A percentile compares a stretch with the other conserved stretches of the same genome.
phyloP scores from a whole-genome alignment of 2,113 vertebrate species.

The Oryzias celebensis region DNA sequence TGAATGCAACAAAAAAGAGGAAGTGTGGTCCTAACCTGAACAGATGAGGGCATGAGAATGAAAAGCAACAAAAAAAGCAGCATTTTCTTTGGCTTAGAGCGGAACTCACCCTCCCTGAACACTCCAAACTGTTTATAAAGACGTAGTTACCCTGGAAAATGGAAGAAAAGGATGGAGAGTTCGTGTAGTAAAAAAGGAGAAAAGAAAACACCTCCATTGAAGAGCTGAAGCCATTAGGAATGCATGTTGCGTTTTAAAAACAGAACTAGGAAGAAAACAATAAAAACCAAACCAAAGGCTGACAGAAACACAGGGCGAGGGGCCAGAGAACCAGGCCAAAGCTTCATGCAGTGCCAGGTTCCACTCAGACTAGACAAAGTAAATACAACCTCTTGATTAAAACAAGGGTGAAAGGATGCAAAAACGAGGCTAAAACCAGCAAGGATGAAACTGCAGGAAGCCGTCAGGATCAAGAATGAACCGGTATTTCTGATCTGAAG shows the following conservation, averaged over 20 bases:
- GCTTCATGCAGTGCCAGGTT: slow-evolving; percentile 56
- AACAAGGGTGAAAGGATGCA: slow-evolving; percentile 34
- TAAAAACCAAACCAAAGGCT: slow-evolving; percentile 57
- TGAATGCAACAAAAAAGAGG: no score
- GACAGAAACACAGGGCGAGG: slow-evolving; percentile 21
- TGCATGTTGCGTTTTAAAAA: slow-evolving; percentile 51
- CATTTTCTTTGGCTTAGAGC: background rate
- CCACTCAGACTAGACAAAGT: slow-evolving; percentile 62
- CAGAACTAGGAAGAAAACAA: slow-evolving; percentile 46
- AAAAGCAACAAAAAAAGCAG: no score
- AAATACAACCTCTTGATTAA: slow-evolving; percentile 62
- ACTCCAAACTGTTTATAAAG: no score
- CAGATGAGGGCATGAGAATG: no score
- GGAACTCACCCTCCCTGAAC: background rate
- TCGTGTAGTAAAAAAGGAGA: slow-evolving; percentile 4
- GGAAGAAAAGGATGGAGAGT: slow-evolving; percentile 16
- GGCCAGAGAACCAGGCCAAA: slow-evolving; percentile 41
- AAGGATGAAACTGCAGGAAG: background rate
- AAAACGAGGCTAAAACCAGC: slow-evolving; percentile 12
- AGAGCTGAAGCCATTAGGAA: slow-evolving; percentile 47
- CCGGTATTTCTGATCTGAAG: slow-evolving; percentile 45
- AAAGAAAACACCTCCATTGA: slow-evolving; percentile 25
- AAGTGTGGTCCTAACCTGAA: no score
- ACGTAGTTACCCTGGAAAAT: background rate
- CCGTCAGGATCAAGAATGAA: slow-evolving; percentile 14